A percentile compares a stretch with the other conserved stretches of the same genome.
Evolutionary conservation across 2,888 invertebrate genomes (phyloP).

Genomic region (Allygus modestus): DNA sequence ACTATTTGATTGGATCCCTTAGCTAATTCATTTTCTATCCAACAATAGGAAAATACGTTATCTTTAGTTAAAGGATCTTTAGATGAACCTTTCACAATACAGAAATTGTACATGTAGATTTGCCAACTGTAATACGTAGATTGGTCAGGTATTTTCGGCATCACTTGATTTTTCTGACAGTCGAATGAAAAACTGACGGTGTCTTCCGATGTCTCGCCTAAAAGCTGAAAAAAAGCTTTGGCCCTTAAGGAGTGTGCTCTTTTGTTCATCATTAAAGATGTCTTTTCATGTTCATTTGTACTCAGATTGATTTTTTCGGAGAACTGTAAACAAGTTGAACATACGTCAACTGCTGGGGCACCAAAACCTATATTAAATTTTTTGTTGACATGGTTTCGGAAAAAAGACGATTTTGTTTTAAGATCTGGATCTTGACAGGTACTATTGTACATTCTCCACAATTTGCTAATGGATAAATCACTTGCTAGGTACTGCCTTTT

Average conservation of each 20-base stretch:
- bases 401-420: conserved; percentile 35
- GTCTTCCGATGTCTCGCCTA: conserved; percentile 24
- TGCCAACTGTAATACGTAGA: conserved; percentile 72
- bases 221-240: conserved; percentile 41
- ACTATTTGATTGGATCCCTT: conserved; percentile 72
- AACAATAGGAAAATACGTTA: conserved; percentile 70
- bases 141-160: conserved; percentile 72
- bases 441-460: conserved; percentile 56
- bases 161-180: conserved; percentile 71
- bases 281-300: conserved; percentile 55
- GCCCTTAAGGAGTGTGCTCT: conserved; percentile 42
- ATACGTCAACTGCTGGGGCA: conserved; percentile 21
- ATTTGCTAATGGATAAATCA: conserved; percentile 33
- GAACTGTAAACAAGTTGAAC: conserved; percentile 16
- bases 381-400: conserved; percentile 23
- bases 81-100: conserved; percentile 71
- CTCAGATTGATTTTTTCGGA: not conserved
- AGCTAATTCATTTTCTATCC: conserved; percentile 70
- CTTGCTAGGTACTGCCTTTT: conserved; percentile 25
- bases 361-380: conserved; percentile 20
- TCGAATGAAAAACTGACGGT: conserved; percentile 69
- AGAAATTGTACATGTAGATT: conserved; percentile 72
- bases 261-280: not conserved
- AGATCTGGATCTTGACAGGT: conserved; percentile 13
- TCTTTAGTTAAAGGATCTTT: conserved; percentile 67